phyloP scores from a whole-genome alignment of 2,113 vertebrate genomes.

The Rhynchomys soricoides region DNA sequence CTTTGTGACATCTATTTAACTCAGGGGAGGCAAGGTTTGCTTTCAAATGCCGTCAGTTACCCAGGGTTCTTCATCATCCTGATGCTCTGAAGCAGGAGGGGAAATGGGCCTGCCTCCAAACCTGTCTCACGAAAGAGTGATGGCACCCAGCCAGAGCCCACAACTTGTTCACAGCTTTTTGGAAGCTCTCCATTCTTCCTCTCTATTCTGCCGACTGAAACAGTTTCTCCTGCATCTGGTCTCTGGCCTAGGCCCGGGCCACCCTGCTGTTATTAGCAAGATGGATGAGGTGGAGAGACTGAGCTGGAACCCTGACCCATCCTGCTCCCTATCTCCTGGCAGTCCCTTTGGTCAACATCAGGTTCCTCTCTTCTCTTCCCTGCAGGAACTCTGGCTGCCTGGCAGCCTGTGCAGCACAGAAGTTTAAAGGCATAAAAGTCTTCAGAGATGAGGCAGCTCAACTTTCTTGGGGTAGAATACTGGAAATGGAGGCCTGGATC shows the following conservation, averaged over 20 bases:
- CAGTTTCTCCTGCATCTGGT: constrained; percentile 58
- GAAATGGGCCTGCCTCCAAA: rapidly evolving
- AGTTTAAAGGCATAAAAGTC: neutral
- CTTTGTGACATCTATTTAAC: neutral
- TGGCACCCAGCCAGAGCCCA: constrained; percentile 65
- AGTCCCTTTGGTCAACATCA: neutral
- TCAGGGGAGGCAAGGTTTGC: neutral
- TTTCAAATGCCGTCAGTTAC: constrained; percentile 17
- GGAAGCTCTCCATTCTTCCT: constrained; percentile 66
- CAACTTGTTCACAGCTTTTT: constrained; percentile 54
- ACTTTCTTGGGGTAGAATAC: neutral
- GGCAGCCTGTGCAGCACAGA: neutral
- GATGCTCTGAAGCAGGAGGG: neutral
- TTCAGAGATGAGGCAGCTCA: neutral
- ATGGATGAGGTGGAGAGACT: neutral
- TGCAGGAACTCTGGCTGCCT: neutral
- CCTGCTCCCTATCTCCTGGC: neutral
- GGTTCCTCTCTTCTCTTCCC: neutral
- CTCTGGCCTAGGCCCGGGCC: constrained; percentile 43
- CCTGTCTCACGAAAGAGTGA: neutral
- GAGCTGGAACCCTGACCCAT: neutral
- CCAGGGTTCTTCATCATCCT: rapidly evolving
- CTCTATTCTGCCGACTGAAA: constrained; percentile 49
- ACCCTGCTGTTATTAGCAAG: constrained; percentile 24
- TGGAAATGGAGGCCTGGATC: neutral